phyloP scores from a whole-genome alignment of 2,113 vertebrate genomes.

The Pteronura brasiliensis region DNA sequence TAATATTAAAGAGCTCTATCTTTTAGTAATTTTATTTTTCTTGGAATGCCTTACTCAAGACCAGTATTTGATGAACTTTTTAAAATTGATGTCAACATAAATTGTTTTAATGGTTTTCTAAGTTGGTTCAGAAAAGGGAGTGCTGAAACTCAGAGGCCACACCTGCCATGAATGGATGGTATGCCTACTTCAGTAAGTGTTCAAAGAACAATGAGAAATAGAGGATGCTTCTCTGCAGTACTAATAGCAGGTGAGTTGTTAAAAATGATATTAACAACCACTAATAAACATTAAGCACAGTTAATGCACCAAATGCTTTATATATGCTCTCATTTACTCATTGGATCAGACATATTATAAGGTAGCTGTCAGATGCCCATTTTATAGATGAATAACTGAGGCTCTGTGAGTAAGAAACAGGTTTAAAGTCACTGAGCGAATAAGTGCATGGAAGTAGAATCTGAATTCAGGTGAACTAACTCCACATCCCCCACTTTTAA shows the following conservation, averaged over 20 bases:
- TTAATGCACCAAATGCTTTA: accelerated
- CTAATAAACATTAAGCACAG: neutral
- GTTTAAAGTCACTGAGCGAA: neutral
- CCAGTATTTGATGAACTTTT: neutral
- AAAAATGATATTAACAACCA: neutral
- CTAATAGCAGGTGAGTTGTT: neutral
- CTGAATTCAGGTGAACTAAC: neutral
- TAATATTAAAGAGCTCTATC: neutral
- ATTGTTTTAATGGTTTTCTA: neutral
- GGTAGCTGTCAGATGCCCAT: neutral
- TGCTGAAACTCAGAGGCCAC: neutral
- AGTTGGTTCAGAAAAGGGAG: neutral
- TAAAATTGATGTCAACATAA: neutral
- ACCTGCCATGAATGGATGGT: neutral
- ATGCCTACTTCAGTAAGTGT: neutral
- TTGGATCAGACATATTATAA: no score
- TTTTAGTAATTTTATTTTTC: neutral
- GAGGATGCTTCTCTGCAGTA: neutral
- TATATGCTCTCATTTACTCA: no score
- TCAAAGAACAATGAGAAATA: neutral
- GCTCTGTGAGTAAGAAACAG: neutral
- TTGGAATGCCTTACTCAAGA: neutral
- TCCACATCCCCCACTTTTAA: neutral
- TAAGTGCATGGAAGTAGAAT: neutral
- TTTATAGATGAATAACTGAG: neutral